Conservation (phyloP, 2,888 invertebrate species). For the Sthenelais limicola region DNA sequence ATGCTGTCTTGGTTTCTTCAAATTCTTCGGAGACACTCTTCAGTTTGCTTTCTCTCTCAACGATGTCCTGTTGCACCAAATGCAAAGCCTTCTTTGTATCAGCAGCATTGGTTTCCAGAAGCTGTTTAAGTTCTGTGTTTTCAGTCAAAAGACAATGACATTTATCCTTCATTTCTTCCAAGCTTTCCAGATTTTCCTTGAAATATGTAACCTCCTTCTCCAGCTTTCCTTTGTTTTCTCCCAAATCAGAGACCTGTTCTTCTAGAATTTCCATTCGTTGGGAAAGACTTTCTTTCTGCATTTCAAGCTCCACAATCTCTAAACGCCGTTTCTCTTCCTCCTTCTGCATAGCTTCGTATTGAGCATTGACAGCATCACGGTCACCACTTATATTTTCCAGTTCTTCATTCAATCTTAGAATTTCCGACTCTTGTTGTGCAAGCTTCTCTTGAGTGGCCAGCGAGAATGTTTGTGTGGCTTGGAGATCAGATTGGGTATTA, state of each 20-base stretch:
- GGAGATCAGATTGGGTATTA: conserved; percentile 4
- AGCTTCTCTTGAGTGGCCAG: neutral
- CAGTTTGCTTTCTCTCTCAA: conserved; percentile 3
- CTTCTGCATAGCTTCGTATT: too few species aligned
- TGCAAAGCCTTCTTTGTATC: conserved; percentile 10
- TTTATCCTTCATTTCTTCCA: neutral
- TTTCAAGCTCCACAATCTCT: neutral
- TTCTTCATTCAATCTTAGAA: neutral
- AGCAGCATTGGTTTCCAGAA: neutral
- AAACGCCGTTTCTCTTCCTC: too few species aligned
- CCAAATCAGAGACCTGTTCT: neutral
- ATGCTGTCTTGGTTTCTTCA: neutral
- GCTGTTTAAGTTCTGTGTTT: conserved; percentile 6
- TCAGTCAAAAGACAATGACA: neutral
- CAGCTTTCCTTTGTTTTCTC: neutral
- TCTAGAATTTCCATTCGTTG: neutral
- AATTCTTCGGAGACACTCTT: neutral
- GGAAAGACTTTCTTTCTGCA: conserved; percentile 10
- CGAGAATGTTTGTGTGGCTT: conserved; percentile 1
- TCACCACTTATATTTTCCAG: too few species aligned
- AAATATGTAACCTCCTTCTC: neutral
- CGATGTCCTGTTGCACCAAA: neutral
- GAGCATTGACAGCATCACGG: too few species aligned
- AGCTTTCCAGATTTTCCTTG: neutral
- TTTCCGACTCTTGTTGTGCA: neutral